Percentiles rank a stretch among this genome's conserved stretches.
phyloP scores from a whole-genome alignment of 1,140 invertebrate genomes.

The Drosophila kurseongensis region DNA sequence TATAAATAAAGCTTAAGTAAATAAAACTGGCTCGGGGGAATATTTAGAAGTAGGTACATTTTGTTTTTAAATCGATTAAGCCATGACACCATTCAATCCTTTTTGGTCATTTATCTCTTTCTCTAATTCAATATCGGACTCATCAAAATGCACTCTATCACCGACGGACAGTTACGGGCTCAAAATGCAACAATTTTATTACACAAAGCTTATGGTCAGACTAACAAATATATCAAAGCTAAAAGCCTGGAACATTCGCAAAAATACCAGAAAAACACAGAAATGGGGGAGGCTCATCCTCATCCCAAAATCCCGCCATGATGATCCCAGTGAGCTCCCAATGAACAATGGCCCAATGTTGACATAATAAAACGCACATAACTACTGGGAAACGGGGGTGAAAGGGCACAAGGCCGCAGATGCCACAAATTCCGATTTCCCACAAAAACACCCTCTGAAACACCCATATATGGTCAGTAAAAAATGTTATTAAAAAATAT shows the following conservation, averaged over 20 bases:
- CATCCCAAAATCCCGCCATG: conserved; percentile 44
- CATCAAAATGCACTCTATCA: conserved; percentile 51
- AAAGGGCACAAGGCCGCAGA: conserved; percentile 70
- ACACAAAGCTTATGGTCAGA: conserved; percentile 67
- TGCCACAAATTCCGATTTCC: conserved; percentile 76
- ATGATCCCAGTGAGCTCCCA: conserved; percentile 47
- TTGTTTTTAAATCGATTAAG: conserved; percentile 18
- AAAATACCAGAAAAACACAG: conserved; percentile 51
- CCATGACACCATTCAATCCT: neutral
- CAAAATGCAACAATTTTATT: conserved; percentile 68
- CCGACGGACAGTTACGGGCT: conserved; percentile 53
- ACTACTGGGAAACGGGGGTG: conserved; percentile 52
- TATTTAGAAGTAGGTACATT: neutral
- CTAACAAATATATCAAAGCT: conserved; percentile 79
- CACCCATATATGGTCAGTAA: conserved; percentile 45
- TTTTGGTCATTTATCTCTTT: neutral
- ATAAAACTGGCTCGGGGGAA: conserved; percentile 23
- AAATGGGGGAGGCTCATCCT: conserved; percentile 20
- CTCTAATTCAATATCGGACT: conserved; percentile 12
- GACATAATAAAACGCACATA: conserved; percentile 81
- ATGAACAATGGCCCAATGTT: conserved; percentile 77
- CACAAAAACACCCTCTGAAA: conserved; percentile 40
- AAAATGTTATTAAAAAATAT: conserved; percentile 73
- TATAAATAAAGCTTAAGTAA: conserved; percentile 29
- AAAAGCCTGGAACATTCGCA: conserved; percentile 60